phyloP scores from a whole-genome alignment of 2,888 invertebrate genomes.

The Subacronicta megacephala region DNA sequence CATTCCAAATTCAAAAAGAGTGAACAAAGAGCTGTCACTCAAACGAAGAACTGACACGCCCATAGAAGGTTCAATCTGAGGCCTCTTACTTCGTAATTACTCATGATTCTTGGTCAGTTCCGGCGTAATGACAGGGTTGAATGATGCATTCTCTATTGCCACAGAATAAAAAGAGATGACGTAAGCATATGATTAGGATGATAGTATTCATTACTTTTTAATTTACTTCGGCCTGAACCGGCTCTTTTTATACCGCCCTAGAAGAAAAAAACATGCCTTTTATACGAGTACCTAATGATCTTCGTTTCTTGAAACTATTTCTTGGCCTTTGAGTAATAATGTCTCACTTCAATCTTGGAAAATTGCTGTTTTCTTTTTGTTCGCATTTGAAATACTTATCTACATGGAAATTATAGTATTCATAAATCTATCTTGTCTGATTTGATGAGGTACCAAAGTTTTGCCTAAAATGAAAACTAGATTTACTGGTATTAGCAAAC shows the following conservation, averaged over 20 bases:
- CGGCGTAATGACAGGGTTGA: constrained; percentile 79
- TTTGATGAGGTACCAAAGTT: not conserved
- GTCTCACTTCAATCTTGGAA: constrained; percentile 21
- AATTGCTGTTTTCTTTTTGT: constrained; percentile 16
- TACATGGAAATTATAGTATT: no score
- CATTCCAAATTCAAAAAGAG: constrained; percentile 65
- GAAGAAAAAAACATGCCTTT: constrained; percentile 32
- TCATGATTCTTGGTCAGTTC: constrained; percentile 71
- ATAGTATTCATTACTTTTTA: constrained; percentile 61
- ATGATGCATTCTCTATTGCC: constrained; percentile 69
- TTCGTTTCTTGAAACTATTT: constrained; percentile 7
- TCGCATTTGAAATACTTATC: no score
- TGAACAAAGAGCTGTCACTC: constrained; percentile 76
- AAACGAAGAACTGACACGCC: constrained; percentile 76
- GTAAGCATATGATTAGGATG: constrained; percentile 54
- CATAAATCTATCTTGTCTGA: not conserved
- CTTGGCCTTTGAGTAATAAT: constrained; percentile 33
- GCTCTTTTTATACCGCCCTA: constrained; percentile 21
- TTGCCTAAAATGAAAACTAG: constrained; percentile 3
- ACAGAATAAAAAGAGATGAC: constrained; percentile 59
- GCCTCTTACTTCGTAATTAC: constrained; percentile 72
- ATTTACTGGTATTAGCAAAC: constrained; percentile 5
- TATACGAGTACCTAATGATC: constrained; percentile 18
- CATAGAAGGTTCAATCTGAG: constrained; percentile 65
- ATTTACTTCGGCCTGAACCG: constrained; percentile 51